Base-by-base conservation (phyloP, 1,140 invertebrate genomes). In the Melanaphis sacchari region DNA sequence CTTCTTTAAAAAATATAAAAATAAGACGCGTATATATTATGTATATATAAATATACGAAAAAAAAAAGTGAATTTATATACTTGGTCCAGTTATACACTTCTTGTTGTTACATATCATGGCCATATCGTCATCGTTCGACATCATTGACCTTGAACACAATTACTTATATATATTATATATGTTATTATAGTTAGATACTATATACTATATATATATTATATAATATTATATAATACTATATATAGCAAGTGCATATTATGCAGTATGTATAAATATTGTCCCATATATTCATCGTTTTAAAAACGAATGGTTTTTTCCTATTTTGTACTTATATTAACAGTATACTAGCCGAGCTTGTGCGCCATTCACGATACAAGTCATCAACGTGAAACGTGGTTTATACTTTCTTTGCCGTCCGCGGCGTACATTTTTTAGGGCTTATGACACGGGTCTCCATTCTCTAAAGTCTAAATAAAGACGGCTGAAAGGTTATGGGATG, bases 381-480 rank as follows among this genome's bases (percentile, higher is more conserved):
- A n/a, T 41, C 15, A n/a, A n/a, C 59, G 59, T 43, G 31, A n/a
- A 85, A n/a, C 85, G 31, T 18, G 40, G 46, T 87, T 46, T 87
- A 43, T 46, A 31, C 41, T 43, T 38, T 46, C 40, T 31, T 87
- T 26, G 41, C 31, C 85, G 41, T 18, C 24, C 1, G 59, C 31
- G 59, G 59, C 15, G 59, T 76, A 76, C 59, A 76, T 76, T 76
- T 87, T n/a, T 87, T 46, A 46, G 85, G 43, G 85, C 85, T 87
- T 15, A 31, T 87, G 85, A 84, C 82, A 84, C 38, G 85, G 85
- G 41, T 87, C 41, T 87, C 85, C 24, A 40, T 76, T 76, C 59
- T 76, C 59, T 76, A 76, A 88, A 54, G 46, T 89, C 87, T 54
- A 89, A 89, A 89, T 89, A 89, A 89, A 89, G 49, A 54, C 46